Base-by-base conservation (phyloP, 2,888 invertebrate species). In the Liodrosophila aerea region DNA sequence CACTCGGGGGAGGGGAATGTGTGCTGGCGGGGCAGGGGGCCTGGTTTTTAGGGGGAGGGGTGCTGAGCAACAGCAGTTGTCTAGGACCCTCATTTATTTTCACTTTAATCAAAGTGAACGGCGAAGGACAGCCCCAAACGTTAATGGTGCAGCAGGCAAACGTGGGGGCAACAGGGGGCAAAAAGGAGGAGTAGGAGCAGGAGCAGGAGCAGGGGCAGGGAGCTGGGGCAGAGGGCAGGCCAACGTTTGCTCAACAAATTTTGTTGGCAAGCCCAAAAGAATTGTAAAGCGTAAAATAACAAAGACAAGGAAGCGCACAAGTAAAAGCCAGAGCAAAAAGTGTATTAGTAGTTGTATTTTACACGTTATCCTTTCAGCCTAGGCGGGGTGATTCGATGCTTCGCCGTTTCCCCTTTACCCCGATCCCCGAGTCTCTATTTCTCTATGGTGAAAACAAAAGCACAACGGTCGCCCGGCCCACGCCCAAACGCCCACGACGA, bases 81-180 rank as follows among this genome's bases (percentile, higher is more conserved):
- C 82, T 77, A 77, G 78, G 78, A 83, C 78, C 83, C 83, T 78
- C 78, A 82, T 78, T 78, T 80, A 78, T 78, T 82, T 82, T 82
- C 83, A 80, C 83, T 78, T 78, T 78, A 78, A 78, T 78, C 78
- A 78, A 78, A 78, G 78, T 80, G 63, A 80, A 82, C 65, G 67
- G 73, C 73, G n/a, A 70, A 61, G 50, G 47, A 65, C 53, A 54
- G 54, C 57, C 40, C 58, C 22, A 22, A 40, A 57, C 39, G 59
- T 56, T 53, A 52, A 65, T 50, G 50, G 46, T 36, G 39, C 22
- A 51, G 47, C 22, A 22, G 22, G 22, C 22, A 22, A 22, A 22
- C 22, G 22, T 22, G 22, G 22, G 22, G 22, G 3, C 22, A 22
- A 22, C 22, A 22, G 22, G 22, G 22, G 22, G 5, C 39, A 39